Evolutionary conservation across 2,888 invertebrate species (phyloP).

Genomic region (Pilophorus perplexus): DNA sequence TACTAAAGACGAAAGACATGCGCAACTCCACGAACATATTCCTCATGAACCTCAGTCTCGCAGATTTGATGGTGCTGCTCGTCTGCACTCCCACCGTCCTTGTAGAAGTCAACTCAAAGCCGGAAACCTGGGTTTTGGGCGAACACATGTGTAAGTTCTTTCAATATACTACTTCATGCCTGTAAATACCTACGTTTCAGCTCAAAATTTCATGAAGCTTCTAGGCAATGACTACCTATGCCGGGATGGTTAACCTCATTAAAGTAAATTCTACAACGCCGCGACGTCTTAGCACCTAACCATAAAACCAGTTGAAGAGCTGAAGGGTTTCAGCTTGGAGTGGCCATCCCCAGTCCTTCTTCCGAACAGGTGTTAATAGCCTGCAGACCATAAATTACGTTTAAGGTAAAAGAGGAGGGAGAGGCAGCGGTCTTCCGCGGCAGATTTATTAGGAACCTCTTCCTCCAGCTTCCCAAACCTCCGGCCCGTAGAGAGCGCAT

Average conservation of each 20-base stretch:
- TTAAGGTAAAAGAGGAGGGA: no score
- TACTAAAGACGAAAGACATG: slow-evolving; percentile 89
- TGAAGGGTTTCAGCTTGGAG: neutral
- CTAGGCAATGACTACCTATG: no score
- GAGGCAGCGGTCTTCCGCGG: no score
- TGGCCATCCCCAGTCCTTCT: neutral
- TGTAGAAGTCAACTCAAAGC: slow-evolving; percentile 88
- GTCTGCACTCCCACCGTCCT: slow-evolving; percentile 91
- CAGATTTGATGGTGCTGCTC: slow-evolving; percentile 85
- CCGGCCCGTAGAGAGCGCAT: no score
- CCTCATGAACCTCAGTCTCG: slow-evolving; percentile 87
- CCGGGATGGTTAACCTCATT: no score
- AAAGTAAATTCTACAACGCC: no score
- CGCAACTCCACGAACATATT: slow-evolving; percentile 93
- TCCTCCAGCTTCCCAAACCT: no score
- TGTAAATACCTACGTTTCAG: no score
- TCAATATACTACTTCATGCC: neutral
- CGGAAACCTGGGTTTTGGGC: slow-evolving; percentile 90
- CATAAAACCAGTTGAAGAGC: neutral
- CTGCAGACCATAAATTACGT: slow-evolving; percentile 7
- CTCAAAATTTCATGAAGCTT: no score
- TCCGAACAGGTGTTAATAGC: slow-evolving; percentile 13
- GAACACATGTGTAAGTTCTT: slow-evolving; percentile 85
- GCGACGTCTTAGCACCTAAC: no score
- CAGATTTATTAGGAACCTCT: neutral